A percentile compares a stretch with the other conserved stretches of the same genome.
Evolutionary conservation across 2,113 vertebrate genomes (phyloP).

Genomic region (Aegypius monachus): DNA sequence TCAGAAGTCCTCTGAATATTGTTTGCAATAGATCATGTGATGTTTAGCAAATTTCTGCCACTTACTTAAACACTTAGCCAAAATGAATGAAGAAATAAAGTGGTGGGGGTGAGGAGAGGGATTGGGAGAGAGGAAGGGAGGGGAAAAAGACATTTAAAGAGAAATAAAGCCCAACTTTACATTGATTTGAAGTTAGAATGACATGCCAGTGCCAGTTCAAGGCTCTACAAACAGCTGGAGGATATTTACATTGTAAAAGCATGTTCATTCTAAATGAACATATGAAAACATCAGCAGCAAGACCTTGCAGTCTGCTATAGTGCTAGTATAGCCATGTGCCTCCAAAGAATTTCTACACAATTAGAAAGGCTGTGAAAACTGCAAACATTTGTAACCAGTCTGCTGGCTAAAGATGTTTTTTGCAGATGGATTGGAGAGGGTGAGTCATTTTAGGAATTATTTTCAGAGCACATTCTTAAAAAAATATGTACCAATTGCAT

Average conservation of each 20-base stretch:
- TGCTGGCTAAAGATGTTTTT: not conserved
- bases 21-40: conserved; percentile 23
- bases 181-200: not conserved
- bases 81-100: not conserved
- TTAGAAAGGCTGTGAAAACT: not conserved
- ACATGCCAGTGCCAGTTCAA: not conserved
- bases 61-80: conserved; percentile 4
- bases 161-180: not conserved
- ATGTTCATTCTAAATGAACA: not conserved
- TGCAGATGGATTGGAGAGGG: not conserved
- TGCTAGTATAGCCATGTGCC: not conserved
- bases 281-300: not conserved
- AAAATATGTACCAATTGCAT: not conserved
- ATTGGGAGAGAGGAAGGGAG: not conserved
- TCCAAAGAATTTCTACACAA: not conserved
- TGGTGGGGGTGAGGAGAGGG: rapidly evolving
- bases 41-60: not conserved
- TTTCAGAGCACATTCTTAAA: not conserved
- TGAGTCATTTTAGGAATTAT: not conserved
- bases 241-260: conserved; percentile 2
- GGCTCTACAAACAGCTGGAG: not conserved
- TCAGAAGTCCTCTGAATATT: not conserved
- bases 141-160: not conserved
- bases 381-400: not conserved
- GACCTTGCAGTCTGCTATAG: not conserved